Base-by-base conservation (phyloP, 2,113 vertebrate genomes). In the Notarius lentiginosus region DNA sequence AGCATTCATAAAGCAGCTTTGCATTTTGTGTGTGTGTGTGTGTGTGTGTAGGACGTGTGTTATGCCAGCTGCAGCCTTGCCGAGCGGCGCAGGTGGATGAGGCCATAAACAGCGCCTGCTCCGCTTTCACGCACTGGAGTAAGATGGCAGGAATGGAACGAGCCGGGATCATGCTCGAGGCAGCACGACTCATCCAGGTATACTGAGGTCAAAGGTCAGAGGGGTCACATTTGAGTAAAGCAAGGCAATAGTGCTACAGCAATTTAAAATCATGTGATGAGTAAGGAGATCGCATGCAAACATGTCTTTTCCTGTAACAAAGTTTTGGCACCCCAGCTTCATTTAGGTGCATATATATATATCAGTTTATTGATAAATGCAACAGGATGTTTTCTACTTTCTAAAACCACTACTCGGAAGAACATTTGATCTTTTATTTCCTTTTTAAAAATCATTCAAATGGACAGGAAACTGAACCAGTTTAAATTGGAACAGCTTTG, bases 141-240 rank as follows among this genome's bases (percentile, higher is more conserved):
- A 94, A 94, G 85, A 94, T 97, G 91, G 97, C 97, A 0, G 98
- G 98, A 83, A 96, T 98, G 97, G 97, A 99, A 89, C 95, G 98
- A n/a, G 92, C 95, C 17, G 95, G 94, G 41, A 91, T 98, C 89
- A 95, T 99, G 94, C 92, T 98, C 89, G 95, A 98, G 91, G 97
- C 98, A 41, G 98, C 98, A 9, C 96, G 94, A 75, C 95, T 98
- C 53, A 98, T 99, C 68, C 95, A 96, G 96, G 98, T 99, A 92
- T 9, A 93, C 55, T 14, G 49, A n/a, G 79, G 70, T 85, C 75
- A 73, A 47, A 81, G 77, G 77, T 60, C 55, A 79, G 6, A 15
- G 34, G 11, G 27, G 11, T 20, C 2, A 79, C 6, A 60, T 12
- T 20, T 0, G 7, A 20, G 41, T 51, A 75, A 51, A 14, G 22